Evolutionary conservation across 2,113 vertebrate species (phyloP).

Genomic region (Mobula birostris): DNA sequence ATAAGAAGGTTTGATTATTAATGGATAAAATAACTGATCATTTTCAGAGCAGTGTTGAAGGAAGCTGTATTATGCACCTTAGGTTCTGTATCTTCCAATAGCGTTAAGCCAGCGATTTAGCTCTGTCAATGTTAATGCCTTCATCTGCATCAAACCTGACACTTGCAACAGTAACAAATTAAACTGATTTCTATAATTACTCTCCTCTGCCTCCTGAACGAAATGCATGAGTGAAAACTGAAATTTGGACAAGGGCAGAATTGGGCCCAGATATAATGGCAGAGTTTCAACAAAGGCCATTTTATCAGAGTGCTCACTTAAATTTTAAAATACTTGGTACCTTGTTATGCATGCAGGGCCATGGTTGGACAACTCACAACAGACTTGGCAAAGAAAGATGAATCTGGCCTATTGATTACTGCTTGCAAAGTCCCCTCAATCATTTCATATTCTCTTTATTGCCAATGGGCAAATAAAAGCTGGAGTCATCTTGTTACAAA

Average conservation of each 20-base stretch:
- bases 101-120: background rate
- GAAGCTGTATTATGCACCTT: background rate
- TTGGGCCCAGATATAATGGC: background rate
- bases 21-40: background rate
- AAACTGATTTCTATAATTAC: background rate
- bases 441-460: background rate
- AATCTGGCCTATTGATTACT: background rate
- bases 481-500: background rate
- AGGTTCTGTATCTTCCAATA: background rate
- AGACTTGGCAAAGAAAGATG: background rate
- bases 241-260: background rate
- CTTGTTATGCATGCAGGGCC: background rate
- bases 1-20: background rate
- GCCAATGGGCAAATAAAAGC: background rate
- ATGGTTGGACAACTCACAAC: background rate
- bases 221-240: background rate
- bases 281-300: background rate
- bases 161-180: background rate
- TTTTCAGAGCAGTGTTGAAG: too few species aligned
- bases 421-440: background rate
- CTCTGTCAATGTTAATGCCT: background rate
- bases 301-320: background rate
- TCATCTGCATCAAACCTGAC: background rate
- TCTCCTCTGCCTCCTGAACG: background rate
- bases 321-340: background rate